Evolutionary conservation across 2,797 vertebrate species (phyloP), one percentile per base, ranked within the genome.

Genomic region (Sternotherus odoratus): DNA sequence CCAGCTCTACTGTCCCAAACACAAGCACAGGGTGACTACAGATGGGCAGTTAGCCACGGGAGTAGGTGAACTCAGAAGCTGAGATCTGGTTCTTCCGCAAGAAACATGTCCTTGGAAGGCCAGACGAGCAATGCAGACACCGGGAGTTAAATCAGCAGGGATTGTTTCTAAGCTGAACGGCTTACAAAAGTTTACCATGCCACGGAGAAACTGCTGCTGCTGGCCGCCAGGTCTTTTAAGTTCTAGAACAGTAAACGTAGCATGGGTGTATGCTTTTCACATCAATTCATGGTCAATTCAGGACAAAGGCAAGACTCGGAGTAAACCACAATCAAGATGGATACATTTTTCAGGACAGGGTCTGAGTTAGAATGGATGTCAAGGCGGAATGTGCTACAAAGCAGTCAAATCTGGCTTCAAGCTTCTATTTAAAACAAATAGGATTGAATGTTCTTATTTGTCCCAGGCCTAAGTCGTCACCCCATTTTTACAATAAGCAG

Each of bases 181-280:
- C 13, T 46, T 75, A 75, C 43, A 8, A 88, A 56, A 5, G 6
- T 57, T 75, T 75, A 49, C 3, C 13, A n/a, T 11, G 30, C 26
- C 85, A 36, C 6, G 12, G 17, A 57, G 6, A 63, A 33, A 6
- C 19, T 77, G 74, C 50, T 57, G 82, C 56, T 72, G 30, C 5
- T 26, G 33, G 2, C 21, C 0, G 0, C 0, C 2, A 33, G 83
- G 0, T 46, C 26, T 48, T 30, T 75, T 30, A 17, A 26, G 15
- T 75, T 75, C 28, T 75, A 75, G 28, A 75, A 48, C 9, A 75
- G 39, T 28, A 75, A 75, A 46, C 30, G 26, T 48, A 48, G 26
- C 24, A 9, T 17, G 26, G 24, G 7, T 30, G 13, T 30, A 17
- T 43, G 66, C 66, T 33, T 23, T 39, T 26, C 72, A 74, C 72